Conservation (phyloP, 2,113 vertebrate species). For the Epinephelus cyanopodus region DNA sequence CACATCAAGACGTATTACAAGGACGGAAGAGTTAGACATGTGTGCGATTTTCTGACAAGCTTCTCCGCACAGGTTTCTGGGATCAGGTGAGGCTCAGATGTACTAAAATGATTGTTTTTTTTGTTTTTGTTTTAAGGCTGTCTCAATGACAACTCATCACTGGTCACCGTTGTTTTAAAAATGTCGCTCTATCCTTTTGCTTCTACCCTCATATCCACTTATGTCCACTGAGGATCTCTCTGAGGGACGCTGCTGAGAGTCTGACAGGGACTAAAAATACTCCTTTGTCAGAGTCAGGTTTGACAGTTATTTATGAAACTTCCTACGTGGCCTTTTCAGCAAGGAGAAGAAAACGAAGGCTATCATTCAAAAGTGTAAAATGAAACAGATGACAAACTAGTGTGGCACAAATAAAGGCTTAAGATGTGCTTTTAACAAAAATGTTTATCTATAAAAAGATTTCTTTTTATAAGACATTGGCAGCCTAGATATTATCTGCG, state of each 20-base stretch:
- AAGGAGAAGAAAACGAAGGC: not conserved
- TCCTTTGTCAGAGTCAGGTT: not conserved
- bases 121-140: not conserved
- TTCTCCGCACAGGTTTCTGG: not conserved
- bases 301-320: constrained; percentile 26
- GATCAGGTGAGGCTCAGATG: constrained; percentile 11
- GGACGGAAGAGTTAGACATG: constrained; percentile 1
- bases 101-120: not conserved
- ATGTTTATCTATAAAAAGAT: too few relatives aligned
- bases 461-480: not conserved
- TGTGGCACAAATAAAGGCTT: not conserved
- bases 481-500: too few relatives aligned
- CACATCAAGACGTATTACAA: constrained; percentile 59
- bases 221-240: constrained; percentile 13
- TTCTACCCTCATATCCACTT: not conserved
- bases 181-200: not conserved
- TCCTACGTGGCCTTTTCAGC: not conserved
- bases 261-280: constrained; percentile 45
- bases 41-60: constrained; percentile 21
- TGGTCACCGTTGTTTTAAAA: not conserved
- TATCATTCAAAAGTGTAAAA: not conserved
- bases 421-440: not conserved
- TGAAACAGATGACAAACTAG: not conserved
- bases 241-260: not conserved
- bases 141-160: constrained; percentile 12